A percentile compares a stretch with the other conserved stretches of the same genome.
Evolutionary conservation across 2,113 vertebrate genomes (phyloP).

Genomic region (Melanerpes aurifrons): DNA sequence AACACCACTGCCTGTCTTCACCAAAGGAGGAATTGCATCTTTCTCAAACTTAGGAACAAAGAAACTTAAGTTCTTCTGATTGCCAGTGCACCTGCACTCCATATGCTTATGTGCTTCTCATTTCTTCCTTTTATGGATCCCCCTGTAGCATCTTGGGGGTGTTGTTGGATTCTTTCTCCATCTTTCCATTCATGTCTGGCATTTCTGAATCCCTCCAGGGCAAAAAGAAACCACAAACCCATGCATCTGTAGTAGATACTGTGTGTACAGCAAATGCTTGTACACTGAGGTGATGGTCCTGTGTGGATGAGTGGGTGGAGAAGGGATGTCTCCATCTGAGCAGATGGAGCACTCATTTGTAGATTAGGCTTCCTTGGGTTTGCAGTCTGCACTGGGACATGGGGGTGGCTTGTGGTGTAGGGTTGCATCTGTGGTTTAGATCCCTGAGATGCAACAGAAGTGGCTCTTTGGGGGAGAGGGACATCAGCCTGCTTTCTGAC

Average conservation of each 20-base stretch:
- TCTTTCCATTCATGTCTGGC: not conserved
- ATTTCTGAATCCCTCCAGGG: not conserved
- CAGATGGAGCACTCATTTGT: not conserved
- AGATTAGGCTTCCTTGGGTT: not conserved
- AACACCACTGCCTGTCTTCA: not conserved
- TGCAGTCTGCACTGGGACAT: not conserved
- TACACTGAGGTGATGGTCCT: not conserved
- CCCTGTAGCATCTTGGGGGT: not conserved
- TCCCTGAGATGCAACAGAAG: not conserved
- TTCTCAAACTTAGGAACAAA: not conserved
- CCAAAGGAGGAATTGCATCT: not conserved
- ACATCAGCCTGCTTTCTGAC: not conserved
- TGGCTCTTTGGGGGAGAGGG: not conserved
- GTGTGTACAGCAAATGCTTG: not conserved
- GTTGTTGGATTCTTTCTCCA: not conserved
- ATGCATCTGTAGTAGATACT: not conserved
- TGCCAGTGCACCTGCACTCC: not conserved
- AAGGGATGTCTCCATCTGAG: not conserved
- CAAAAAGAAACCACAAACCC: not conserved
- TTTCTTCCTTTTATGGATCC: not conserved
- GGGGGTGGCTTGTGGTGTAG: not conserved
- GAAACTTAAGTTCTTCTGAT: not conserved
- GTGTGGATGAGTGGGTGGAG: not conserved
- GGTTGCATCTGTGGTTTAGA: not conserved
- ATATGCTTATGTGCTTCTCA: not conserved